Percentiles rank a stretch among this genome's conserved stretches.
phyloP scores from a whole-genome alignment of 23 tunicate species.

The Botrylloides violaceus region DNA sequence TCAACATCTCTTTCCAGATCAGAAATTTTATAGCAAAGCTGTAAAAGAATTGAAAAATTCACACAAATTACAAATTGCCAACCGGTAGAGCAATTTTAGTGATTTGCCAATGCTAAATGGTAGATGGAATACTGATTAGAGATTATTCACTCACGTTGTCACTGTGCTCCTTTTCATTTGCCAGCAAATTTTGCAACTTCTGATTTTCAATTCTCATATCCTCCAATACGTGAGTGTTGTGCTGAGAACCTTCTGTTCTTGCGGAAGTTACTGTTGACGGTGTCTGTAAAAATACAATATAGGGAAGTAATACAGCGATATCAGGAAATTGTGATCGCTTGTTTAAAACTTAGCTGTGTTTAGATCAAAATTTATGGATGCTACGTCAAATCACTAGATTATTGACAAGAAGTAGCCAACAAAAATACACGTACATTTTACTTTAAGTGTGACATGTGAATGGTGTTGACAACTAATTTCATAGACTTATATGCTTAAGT shows the following conservation, averaged over 20 bases:
- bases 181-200: neutral
- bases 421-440: no score
- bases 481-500: no score
- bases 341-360: no score
- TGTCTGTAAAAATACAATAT: neutral
- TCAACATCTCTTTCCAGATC: conserved; percentile 11
- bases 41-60: neutral
- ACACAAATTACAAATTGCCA: neutral
- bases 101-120: neutral
- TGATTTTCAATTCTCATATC: conserved; percentile 1
- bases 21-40: neutral
- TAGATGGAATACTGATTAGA: no score
- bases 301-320: no score
- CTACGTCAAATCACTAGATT: no score
- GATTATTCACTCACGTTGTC: conserved; percentile 4
- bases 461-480: no score
- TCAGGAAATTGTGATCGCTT: no score
- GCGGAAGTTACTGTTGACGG: neutral
- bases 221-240: neutral
- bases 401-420: no score
- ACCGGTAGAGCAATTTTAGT: neutral
- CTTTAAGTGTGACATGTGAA: no score
- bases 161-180: neutral
- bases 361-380: no score
- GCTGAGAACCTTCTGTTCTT: neutral